Percentiles rank a stretch among this genome's conserved stretches.
phyloP scores from a whole-genome alignment of 2,113 vertebrate species.

The Abramis brama region DNA sequence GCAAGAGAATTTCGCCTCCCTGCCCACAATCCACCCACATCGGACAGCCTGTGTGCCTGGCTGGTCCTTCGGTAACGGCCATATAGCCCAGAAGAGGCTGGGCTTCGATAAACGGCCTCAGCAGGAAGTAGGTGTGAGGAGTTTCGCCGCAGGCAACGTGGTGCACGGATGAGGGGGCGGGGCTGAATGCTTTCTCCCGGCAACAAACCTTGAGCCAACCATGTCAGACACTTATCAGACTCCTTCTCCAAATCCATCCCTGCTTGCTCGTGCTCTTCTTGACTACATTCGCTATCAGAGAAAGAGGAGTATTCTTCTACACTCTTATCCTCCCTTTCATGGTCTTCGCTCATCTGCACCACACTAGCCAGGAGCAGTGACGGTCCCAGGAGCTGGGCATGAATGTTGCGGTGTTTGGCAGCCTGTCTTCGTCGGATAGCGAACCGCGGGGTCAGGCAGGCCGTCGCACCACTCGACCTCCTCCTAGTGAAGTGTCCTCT shows the following conservation, averaged over 20 bases:
- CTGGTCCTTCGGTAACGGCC: slow-evolving; percentile 77
- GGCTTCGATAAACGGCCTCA: slow-evolving; percentile 54
- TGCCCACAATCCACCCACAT: slow-evolving; percentile 35
- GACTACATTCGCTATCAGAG: slow-evolving; percentile 56
- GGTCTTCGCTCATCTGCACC: slow-evolving; percentile 71
- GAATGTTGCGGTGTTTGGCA: slow-evolving; percentile 56
- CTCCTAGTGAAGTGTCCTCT: slow-evolving; percentile 58
- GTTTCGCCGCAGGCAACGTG: slow-evolving; percentile 76
- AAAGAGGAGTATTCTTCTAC: slow-evolving; percentile 44
- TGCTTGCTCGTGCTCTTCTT: slow-evolving; percentile 15
- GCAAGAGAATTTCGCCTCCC: slow-evolving; percentile 40
- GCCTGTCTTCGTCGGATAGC: slow-evolving; percentile 67
- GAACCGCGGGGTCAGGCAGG: slow-evolving; percentile 77
- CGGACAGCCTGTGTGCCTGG: slow-evolving; percentile 63
- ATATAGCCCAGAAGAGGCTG: slow-evolving; percentile 66
- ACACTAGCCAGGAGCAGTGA: slow-evolving; percentile 79
- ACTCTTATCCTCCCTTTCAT: slow-evolving; percentile 36
- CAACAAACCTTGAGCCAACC: slow-evolving; percentile 36
- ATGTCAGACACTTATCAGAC: slow-evolving; percentile 29
- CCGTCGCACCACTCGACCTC: slow-evolving; percentile 73
- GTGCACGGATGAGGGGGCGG: slow-evolving; percentile 68
- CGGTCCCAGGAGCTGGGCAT: slow-evolving; percentile 75
- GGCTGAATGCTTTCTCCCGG: slow-evolving; percentile 38
- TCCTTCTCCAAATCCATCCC: slow-evolving; percentile 3
- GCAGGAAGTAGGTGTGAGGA: slow-evolving; percentile 79